Evolutionary conservation across 2,113 vertebrate genomes (phyloP).

Genomic region (Melanerpes formicivorus): DNA sequence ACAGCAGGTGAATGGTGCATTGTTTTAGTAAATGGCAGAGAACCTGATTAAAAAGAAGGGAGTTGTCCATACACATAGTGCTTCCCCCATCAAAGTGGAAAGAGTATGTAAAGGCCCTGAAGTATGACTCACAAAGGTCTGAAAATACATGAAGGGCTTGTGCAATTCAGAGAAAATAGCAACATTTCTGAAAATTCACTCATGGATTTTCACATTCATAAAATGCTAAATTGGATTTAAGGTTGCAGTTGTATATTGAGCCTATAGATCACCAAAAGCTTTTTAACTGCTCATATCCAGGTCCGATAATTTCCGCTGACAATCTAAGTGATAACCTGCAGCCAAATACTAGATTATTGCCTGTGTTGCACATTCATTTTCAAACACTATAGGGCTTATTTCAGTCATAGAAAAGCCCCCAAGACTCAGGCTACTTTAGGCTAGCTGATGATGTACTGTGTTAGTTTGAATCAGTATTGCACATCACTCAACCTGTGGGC

Average conservation of each 20-base stretch:
- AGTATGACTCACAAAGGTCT: conserved; percentile 23
- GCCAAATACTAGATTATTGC: conserved; percentile 4
- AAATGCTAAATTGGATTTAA: conserved; percentile 10
- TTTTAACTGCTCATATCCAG: neutral
- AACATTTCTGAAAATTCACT: neutral
- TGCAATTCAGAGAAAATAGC: neutral
- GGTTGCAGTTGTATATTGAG: neutral
- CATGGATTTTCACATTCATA: neutral
- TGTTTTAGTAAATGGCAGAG: conserved; percentile 9
- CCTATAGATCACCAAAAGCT: neutral
- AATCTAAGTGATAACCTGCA: conserved; percentile 4
- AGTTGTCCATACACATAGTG: neutral
- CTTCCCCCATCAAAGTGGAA: neutral
- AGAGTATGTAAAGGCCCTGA: neutral
- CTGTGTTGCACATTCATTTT: conserved; percentile 9
- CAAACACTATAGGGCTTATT: neutral
- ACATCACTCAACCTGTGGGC: neutral
- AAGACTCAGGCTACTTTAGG: neutral
- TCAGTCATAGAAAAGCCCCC: neutral
- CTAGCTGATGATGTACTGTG: neutral
- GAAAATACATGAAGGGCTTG: neutral
- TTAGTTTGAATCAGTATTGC: neutral
- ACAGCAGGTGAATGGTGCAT: conserved; percentile 39
- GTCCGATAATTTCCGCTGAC: conserved; percentile 33
- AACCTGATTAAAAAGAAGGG: neutral